Conservation (phyloP, 2,113 vertebrate species). For the Turdus rufiventris region DNA sequence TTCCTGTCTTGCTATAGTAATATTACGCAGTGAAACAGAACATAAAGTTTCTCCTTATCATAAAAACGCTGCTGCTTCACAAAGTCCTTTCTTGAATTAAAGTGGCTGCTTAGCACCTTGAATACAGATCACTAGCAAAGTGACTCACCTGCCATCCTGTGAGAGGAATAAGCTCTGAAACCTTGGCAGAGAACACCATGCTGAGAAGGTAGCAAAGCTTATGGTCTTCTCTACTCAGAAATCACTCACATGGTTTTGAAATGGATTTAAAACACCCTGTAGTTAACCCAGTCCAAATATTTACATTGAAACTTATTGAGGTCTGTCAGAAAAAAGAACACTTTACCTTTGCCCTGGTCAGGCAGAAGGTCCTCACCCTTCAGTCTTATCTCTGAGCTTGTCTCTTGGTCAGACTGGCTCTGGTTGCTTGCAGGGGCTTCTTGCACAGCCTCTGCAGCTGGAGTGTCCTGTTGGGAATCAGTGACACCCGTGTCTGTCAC, state of each 20-base stretch:
- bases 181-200: not conserved
- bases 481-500: not conserved
- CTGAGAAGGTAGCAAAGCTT: not conserved
- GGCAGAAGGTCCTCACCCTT: not conserved
- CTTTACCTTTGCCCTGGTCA: constrained; percentile 16
- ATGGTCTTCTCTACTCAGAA: not conserved
- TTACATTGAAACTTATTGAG: not conserved
- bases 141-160: not conserved
- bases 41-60: constrained; percentile 3
- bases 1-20: not conserved
- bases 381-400: not conserved
- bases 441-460: not conserved
- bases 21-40: constrained; percentile 27
- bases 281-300: not conserved
- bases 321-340: not conserved
- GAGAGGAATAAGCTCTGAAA: not conserved
- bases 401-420: not conserved
- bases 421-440: not conserved
- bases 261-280: not conserved
- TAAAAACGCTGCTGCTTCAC: constrained; percentile 21
- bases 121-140: not conserved
- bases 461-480: not conserved
- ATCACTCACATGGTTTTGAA: not conserved
- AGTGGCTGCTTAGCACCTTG: not conserved
- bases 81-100: constrained; percentile 15